A percentile compares a stretch with the other conserved stretches of the same genome.
phyloP scores from a whole-genome alignment of 2,888 invertebrate species.

The Osedax fenrisi region DNA sequence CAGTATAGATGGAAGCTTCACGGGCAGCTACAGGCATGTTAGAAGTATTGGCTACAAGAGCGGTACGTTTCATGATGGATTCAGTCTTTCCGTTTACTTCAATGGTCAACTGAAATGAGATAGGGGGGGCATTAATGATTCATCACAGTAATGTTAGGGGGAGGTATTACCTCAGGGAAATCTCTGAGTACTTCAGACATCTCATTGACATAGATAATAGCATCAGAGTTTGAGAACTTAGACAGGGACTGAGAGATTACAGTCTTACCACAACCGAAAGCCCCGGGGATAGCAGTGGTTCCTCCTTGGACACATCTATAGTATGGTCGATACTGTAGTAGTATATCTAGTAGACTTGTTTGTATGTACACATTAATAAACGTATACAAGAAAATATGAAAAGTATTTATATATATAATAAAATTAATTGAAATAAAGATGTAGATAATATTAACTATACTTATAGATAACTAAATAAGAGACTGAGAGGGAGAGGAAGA shows the following conservation, averaged over 20 bases:
- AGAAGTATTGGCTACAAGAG: slow-evolving; percentile 96
- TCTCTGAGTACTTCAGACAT: slow-evolving; percentile 97
- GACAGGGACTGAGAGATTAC: slow-evolving; percentile 98
- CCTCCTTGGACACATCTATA: slow-evolving; percentile 90
- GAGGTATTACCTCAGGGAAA: slow-evolving; percentile 74
- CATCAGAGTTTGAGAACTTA: slow-evolving; percentile 98
- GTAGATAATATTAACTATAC: too few species aligned
- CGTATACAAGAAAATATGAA: too few species aligned
- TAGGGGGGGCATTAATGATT: too few species aligned
- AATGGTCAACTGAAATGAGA: slow-evolving; percentile 61
- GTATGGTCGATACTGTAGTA: too few species aligned
- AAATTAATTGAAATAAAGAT: too few species aligned
- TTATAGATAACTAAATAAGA: too few species aligned
- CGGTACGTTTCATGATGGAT: slow-evolving; percentile 99
- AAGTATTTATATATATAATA: too few species aligned
- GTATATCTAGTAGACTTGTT: too few species aligned
- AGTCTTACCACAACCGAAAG: slow-evolving; percentile 99
- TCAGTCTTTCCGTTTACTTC: slow-evolving; percentile 85
- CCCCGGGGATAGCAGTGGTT: slow-evolving; percentile 95
- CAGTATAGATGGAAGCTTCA: slow-evolving; percentile 98
- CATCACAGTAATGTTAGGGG: background rate
- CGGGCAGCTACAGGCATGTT: slow-evolving; percentile 99
- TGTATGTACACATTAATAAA: too few species aligned
- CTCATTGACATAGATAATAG: slow-evolving; percentile 98
- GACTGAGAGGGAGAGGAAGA: too few species aligned